These are phyloP conservation scores for Erebia palarica DNA, from an alignment of 2,888 invertebrate genomes.

Conservation along the genomic window DNA sequence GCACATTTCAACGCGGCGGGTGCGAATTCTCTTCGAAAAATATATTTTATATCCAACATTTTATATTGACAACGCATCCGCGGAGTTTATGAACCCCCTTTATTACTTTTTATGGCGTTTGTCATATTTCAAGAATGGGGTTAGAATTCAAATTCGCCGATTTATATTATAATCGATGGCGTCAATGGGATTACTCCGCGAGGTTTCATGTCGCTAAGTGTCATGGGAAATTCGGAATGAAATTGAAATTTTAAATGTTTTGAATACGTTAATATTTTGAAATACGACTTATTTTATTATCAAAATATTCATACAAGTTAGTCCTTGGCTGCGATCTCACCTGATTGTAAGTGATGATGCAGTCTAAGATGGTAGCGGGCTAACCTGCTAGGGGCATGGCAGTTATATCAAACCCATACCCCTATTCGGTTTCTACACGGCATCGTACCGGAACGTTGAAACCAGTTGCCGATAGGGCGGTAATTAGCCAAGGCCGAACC, in stretches of 20 bases:
- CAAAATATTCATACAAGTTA: background rate
- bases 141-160: slow-evolving; percentile 69
- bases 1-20: slow-evolving; percentile 54
- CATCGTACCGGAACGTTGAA: too few species aligned
- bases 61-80: slow-evolving; percentile 63
- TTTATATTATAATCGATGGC: slow-evolving; percentile 77
- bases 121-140: slow-evolving; percentile 62
- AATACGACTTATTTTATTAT: background rate
- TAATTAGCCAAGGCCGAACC: too few species aligned
- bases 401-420: too few species aligned
- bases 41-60: slow-evolving; percentile 57
- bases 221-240: slow-evolving; percentile 34
- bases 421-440: too few species aligned
- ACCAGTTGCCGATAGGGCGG: too few species aligned
- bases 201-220: slow-evolving; percentile 40
- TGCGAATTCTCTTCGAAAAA: slow-evolving; percentile 53
- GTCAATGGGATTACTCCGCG: slow-evolving; percentile 51
- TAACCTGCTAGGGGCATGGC: too few species aligned
- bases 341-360: too few species aligned
- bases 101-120: slow-evolving; percentile 72
- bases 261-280: slow-evolving; percentile 4
- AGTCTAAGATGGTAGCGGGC: too few species aligned
- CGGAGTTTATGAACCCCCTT: slow-evolving; percentile 64
- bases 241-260: slow-evolving; percentile 32
- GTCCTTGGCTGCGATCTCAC: background rate